Evolutionary conservation across 1,140 invertebrate species (phyloP).

Genomic region (Diachasmimorpha longicaudata): DNA sequence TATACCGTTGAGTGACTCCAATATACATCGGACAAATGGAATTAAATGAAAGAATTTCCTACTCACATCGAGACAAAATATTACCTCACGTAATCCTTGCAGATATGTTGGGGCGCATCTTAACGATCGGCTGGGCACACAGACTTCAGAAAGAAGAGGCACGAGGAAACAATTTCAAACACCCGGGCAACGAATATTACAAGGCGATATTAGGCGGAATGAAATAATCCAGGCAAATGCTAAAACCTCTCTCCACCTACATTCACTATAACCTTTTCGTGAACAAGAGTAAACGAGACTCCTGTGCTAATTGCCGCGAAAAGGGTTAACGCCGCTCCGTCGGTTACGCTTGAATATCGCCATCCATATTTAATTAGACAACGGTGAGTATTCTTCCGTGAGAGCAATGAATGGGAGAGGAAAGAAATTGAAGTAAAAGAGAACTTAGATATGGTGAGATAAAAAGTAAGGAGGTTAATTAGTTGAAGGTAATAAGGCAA

Average conservation of each 20-base stretch:
- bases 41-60: neutral
- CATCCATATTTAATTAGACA: constrained; percentile 59
- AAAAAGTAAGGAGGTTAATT: neutral
- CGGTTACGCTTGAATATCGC: constrained; percentile 45
- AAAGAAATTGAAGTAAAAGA: constrained; percentile 2
- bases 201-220: constrained; percentile 58
- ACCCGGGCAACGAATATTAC: constrained; percentile 58
- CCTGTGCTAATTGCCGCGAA: constrained; percentile 56
- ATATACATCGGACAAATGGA: neutral
- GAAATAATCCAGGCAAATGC: constrained; percentile 54
- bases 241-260: neutral
- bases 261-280: constrained; percentile 33
- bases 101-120: constrained; percentile 16
- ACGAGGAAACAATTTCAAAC: constrained; percentile 55
- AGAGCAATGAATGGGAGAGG: constrained; percentile 23
- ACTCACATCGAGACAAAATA: neutral
- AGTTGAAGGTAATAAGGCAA: neutral
- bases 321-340: constrained; percentile 52
- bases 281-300: constrained; percentile 57
- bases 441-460: neutral
- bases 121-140: constrained; percentile 27
- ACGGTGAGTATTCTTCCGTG: constrained; percentile 31
- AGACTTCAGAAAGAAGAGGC: constrained; percentile 22
- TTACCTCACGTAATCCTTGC: neutral
- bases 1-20: neutral